Evolutionary conservation across 2,113 vertebrate genomes (phyloP).

Genomic region (Ctenodactylus gundi): DNA sequence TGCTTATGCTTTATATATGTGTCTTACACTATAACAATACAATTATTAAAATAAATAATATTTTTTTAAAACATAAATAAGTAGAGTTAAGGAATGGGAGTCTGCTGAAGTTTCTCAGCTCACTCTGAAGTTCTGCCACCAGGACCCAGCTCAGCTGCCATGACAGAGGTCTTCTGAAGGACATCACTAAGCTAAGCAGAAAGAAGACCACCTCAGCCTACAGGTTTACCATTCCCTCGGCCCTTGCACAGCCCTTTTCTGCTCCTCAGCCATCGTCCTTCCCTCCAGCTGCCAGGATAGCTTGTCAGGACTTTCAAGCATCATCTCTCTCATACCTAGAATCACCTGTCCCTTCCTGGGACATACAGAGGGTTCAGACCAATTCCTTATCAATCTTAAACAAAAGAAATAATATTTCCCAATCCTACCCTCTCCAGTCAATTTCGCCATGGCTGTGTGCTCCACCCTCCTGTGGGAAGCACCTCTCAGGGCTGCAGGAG

Average conservation of each 20-base stretch:
- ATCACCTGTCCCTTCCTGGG: not conserved
- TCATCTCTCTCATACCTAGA: not conserved
- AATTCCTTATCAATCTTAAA: not conserved
- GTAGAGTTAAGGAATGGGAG: not conserved
- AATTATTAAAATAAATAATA: not conserved
- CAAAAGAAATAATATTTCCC: not conserved
- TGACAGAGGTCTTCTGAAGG: not conserved
- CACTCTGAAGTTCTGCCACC: not conserved
- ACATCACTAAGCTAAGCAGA: not conserved
- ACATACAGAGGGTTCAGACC: not conserved
- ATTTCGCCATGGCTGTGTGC: not conserved
- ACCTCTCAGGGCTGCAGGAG: not conserved
- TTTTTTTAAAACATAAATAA: not conserved
- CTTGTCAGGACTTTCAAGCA: not conserved
- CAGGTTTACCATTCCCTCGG: not conserved
- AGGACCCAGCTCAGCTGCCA: not conserved
- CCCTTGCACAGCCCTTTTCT: not conserved
- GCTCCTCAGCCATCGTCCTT: rapidly evolving
- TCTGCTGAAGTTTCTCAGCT: not conserved
- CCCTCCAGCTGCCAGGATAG: not conserved
- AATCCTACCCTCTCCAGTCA: not conserved
- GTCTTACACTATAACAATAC: not conserved
- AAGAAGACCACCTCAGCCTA: not conserved
- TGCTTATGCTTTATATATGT: too few relatives aligned
- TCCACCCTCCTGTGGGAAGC: not conserved